Evolutionary conservation across 2,888 invertebrate species (phyloP), one percentile per base, ranked within the genome.

Genomic region (Trachelus stipa): DNA sequence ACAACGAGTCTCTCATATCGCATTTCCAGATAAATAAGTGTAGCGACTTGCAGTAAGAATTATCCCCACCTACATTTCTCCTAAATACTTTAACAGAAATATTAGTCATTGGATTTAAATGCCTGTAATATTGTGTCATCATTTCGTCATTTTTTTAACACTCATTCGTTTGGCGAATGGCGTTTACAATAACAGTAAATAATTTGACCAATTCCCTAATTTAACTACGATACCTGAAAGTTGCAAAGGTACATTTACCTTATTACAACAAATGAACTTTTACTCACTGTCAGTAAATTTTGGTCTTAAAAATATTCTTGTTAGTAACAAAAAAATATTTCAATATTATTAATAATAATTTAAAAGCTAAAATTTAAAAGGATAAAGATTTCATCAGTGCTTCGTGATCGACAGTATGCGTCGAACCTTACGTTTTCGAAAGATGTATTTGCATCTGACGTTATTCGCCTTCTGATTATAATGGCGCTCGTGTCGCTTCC

Each of bases 391-490:
- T 56, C 23, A 56, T 23, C 56, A 2, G 56, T 56, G 23, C 23
- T 56, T 56, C 9, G 56, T 56, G 23, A 56, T 23, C 23, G 56
- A 9, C 15, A 9, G 56, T 23, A 56, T 9, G 9, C 56, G 56
- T 56, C 56, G 23, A 56, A 23, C 56, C 90, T 91, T 90, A 91
- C 91, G 82, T 88, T 88, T 91, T 77, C 82, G 85, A 68, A 82
- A 77, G 35, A 82, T 80, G 76, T 86, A 86, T 81, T 85, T 86
- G 81, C 83, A 85, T 76, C 83, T 88, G 73, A 85, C 87, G 81
- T 56, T 56, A 56, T 82, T 81, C 77, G 82, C 77, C 80, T 85
- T 87, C 78, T 85, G 83, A 78, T 84, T 81, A 79, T 80, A 82
- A 73, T 82, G 83, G 69, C 81, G 84, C 79, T 84, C 84, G 33